Base-by-base conservation (phyloP, 2,113 vertebrate genomes). In the Tiliqua scincoides region DNA sequence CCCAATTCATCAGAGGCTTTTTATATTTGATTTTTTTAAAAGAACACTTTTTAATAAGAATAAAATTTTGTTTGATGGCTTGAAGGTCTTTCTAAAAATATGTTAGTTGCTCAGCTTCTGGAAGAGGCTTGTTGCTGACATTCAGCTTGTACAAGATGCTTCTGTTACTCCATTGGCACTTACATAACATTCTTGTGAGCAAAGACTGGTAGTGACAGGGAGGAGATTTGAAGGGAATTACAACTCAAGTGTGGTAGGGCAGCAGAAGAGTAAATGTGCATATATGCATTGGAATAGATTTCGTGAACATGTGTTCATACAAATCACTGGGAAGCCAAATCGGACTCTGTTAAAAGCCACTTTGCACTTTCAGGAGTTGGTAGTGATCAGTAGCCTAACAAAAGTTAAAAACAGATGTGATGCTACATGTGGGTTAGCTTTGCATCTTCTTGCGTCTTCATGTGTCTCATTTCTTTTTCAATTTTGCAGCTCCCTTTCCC, bases 1-100 rank as follows among this genome's bases (percentile, higher is more conserved):
- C 61, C 32, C 85, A 90, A 37, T 80, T 72, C 73, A 61, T 82
- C 87, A 87, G 73, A 57, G 59, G 61, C 27, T 92, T 89, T 85
- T 73, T 35, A 86, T 23, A 27, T 67, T 84, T 83, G n/a, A 18
- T 83, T 85, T 93, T 85, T 93, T 93, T 88, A 9, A 65, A 86
- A 48, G 43, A 62, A 37, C 30, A 40, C 15, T 40, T 87, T 91
- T 91, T 92, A 89, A 91, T 74, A 91, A 81, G 85, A 63, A 91
- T 10, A 76, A 91, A 91, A 62, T 48, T 89, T 70, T 27, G 0
- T 85, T 73, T 92, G 82, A 79, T 59, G 87, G 57, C 78, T 91
- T 93, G 88, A 79, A 93, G 73, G 88, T 90, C n/a, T 57, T 91
- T 89, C 89, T 94, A 92, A 90, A 91, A 92, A 89, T 89, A 71